A percentile compares a stretch with the other conserved stretches of the same genome.
Evolutionary conservation across 1,140 invertebrate species (phyloP).

Genomic region (Chironomus striatipennis): DNA sequence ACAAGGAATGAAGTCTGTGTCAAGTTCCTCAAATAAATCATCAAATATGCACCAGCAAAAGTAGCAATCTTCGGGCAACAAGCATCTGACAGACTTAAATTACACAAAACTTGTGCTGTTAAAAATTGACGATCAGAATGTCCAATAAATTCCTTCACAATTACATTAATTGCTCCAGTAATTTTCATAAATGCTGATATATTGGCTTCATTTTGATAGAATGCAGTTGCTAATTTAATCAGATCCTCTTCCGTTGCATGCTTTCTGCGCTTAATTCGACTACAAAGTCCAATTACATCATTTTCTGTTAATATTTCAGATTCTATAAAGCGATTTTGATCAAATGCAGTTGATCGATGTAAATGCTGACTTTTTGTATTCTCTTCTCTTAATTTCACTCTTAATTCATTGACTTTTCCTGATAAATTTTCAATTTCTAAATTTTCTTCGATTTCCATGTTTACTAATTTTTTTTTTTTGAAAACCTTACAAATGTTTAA

Average conservation of each 20-base stretch:
- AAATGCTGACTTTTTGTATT: not conserved
- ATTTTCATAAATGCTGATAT: conserved; percentile 32
- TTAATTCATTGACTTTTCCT: not conserved
- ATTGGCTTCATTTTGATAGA: conserved; percentile 33
- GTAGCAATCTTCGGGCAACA: conserved; percentile 35
- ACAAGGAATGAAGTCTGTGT: conserved; percentile 29
- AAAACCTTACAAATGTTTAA: too few species aligned
- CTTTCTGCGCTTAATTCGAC: conserved; percentile 35
- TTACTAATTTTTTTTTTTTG: too few species aligned
- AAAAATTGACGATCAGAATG: conserved; percentile 31
- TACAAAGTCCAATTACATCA: conserved; percentile 32
- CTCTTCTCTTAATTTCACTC: not conserved
- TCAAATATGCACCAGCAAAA: conserved; percentile 35
- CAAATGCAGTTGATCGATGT: not conserved
- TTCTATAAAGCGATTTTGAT: conserved; percentile 27
- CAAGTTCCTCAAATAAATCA: conserved; percentile 31
- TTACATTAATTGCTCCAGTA: conserved; percentile 33
- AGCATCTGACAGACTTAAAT: conserved; percentile 33
- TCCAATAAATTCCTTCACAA: conserved; percentile 37
- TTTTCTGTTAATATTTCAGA: conserved; percentile 32
- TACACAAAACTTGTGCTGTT: conserved; percentile 35
- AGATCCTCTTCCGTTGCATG: conserved; percentile 35
- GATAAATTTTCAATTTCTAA: not conserved
- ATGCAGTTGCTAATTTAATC: conserved; percentile 34
- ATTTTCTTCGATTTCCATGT: not conserved